phyloP scores from a whole-genome alignment of 2,113 vertebrate genomes.

The Acrocephalus kingi region DNA sequence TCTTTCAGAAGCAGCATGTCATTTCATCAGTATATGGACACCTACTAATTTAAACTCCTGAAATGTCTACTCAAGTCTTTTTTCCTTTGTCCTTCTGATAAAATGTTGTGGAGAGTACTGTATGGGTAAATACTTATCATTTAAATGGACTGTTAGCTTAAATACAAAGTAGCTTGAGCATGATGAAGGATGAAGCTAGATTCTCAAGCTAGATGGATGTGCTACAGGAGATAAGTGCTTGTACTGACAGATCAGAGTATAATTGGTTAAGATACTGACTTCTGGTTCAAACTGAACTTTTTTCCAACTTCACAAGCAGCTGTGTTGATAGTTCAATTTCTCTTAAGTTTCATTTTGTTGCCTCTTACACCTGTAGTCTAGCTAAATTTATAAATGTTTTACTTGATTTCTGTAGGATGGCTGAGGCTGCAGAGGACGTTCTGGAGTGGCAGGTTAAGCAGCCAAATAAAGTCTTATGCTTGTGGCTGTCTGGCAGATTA shows the following conservation, averaged over 20 bases:
- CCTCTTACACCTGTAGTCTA: background rate
- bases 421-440: background rate
- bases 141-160: background rate
- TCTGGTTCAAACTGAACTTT: background rate
- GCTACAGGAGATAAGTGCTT: background rate
- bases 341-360: background rate
- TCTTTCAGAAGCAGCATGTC: background rate
- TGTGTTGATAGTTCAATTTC: background rate
- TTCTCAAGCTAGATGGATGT: background rate
- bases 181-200: background rate
- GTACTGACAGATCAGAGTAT: background rate
- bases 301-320: background rate
- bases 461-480: background rate
- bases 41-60: background rate
- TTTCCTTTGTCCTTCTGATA: background rate
- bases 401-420: background rate
- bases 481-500: background rate
- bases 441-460: slow-evolving; percentile 1
- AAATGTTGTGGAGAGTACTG: background rate
- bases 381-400: background rate
- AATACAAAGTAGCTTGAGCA: background rate
- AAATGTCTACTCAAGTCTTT: background rate
- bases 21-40: background rate
- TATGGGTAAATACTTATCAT: background rate
- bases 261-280: background rate